Conservation (phyloP, 2,113 vertebrate genomes). For the Protobothrops flavoviridis region DNA sequence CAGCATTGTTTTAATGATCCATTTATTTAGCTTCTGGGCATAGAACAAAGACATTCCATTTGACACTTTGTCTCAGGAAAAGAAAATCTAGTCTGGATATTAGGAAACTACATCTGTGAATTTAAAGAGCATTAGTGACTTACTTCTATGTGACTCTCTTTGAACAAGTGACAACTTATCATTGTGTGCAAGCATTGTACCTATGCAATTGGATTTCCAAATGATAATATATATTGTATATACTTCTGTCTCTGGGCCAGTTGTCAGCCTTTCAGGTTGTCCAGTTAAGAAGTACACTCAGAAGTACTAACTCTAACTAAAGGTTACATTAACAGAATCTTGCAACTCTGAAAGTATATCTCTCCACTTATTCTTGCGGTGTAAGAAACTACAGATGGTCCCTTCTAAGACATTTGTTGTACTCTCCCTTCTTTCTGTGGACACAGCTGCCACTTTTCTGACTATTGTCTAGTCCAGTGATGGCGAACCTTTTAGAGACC, state of each 20-base stretch:
- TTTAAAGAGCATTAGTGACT: background rate
- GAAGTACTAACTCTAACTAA: background rate
- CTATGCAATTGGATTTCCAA: background rate
- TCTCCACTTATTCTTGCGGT: background rate
- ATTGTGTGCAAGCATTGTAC: background rate
- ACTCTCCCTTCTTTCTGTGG: background rate
- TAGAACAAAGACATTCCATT: background rate
- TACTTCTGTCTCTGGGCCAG: background rate
- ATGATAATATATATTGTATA: background rate
- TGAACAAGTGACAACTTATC: background rate
- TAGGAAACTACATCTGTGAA: background rate
- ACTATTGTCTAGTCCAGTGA: background rate
- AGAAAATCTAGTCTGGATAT: background rate
- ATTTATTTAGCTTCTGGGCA: background rate
- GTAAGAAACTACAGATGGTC: background rate
- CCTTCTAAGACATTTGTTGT: background rate
- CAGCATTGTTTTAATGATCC: background rate
- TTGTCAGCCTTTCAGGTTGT: background rate
- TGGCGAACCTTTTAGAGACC: too few relatives aligned
- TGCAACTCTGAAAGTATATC: background rate
- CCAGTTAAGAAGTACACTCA: background rate
- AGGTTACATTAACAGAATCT: background rate
- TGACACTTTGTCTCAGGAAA: background rate
- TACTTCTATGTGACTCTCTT: background rate
- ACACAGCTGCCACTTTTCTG: background rate